Evolutionary conservation across 2,797 vertebrate species (phyloP).

Genomic region (Microchirus variegatus): DNA sequence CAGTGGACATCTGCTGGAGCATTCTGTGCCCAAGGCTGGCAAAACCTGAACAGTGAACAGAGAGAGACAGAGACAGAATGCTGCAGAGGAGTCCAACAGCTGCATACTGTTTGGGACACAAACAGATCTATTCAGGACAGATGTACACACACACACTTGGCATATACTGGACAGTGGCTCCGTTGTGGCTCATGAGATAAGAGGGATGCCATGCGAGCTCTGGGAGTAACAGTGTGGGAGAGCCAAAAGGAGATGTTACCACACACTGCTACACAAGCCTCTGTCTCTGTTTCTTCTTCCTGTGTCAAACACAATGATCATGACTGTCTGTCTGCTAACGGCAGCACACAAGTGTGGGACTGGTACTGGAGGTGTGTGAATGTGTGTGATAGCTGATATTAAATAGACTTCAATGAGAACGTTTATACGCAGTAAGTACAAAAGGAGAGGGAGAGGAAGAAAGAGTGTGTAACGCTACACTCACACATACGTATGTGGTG

Average conservation of each 20-base stretch:
- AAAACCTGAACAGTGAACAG: conserved; percentile 38
- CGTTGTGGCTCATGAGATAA: conserved; percentile 67
- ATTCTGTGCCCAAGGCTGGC: conserved; percentile 33
- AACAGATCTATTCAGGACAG: conserved; percentile 68
- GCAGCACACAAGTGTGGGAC: conserved; percentile 56
- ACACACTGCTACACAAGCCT: conserved; percentile 56
- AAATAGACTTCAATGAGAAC: conserved; percentile 58
- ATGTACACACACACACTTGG: conserved; percentile 59
- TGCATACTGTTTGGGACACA: conserved; percentile 61
- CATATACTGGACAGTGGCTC: conserved; percentile 65
- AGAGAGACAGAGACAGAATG: conserved; percentile 33
- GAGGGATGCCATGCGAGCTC: conserved; percentile 64
- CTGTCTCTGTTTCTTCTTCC: conserved; percentile 61
- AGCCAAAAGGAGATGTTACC: conserved; percentile 61
- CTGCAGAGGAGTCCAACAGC: conserved; percentile 64
- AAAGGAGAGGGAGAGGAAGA: too few species aligned
- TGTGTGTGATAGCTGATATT: conserved; percentile 56
- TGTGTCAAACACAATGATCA: conserved; percentile 61
- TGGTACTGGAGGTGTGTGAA: conserved; percentile 60
- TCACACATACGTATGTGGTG: too few species aligned
- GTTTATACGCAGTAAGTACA: conserved; percentile 43
- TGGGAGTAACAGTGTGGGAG: conserved; percentile 62
- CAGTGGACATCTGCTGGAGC: conserved; percentile 22
- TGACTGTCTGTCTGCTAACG: conserved; percentile 63
- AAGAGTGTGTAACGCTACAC: too few species aligned